A percentile compares a stretch with the other conserved stretches of the same genome.
Evolutionary conservation across 2,888 invertebrate genomes (phyloP).

Genomic region (Apotomis betuletana): DNA sequence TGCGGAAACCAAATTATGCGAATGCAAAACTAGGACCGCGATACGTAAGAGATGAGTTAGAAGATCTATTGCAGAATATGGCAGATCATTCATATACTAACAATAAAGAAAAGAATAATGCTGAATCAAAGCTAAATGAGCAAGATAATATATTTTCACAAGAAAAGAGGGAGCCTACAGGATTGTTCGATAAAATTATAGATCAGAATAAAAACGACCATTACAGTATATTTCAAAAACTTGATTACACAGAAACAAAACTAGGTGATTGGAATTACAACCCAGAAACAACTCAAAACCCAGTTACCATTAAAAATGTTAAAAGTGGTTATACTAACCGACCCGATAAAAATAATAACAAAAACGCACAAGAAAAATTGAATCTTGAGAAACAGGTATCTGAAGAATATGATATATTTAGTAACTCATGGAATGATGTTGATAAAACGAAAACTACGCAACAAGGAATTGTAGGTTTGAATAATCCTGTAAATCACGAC

Average conservation of each 20-base stretch:
- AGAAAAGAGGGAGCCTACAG: background rate
- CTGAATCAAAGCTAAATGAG: background rate
- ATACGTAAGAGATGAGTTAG: slow-evolving; percentile 10
- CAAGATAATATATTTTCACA: background rate
- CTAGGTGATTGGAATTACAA: slow-evolving; percentile 18
- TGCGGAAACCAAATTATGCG: background rate
- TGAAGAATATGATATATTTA: background rate
- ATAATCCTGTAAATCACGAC: background rate
- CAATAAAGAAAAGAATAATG: background rate
- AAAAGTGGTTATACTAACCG: background rate
- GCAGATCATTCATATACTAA: background rate
- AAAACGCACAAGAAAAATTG: background rate
- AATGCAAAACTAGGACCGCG: background rate
- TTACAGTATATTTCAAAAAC: too few species aligned
- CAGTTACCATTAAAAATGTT: slow-evolving; percentile 1
- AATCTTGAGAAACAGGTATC: background rate
- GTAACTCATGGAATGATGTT: background rate
- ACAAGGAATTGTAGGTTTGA: background rate
- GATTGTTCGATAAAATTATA: background rate
- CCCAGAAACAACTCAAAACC: background rate
- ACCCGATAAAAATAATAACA: background rate
- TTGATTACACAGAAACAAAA: slow-evolving; percentile 21
- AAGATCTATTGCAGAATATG: background rate
- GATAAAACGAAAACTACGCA: background rate
- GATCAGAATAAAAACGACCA: background rate